These are phyloP conservation scores for Proteles cristata DNA, from an alignment of 2,113 vertebrate species.

Conservation along the genomic window DNA sequence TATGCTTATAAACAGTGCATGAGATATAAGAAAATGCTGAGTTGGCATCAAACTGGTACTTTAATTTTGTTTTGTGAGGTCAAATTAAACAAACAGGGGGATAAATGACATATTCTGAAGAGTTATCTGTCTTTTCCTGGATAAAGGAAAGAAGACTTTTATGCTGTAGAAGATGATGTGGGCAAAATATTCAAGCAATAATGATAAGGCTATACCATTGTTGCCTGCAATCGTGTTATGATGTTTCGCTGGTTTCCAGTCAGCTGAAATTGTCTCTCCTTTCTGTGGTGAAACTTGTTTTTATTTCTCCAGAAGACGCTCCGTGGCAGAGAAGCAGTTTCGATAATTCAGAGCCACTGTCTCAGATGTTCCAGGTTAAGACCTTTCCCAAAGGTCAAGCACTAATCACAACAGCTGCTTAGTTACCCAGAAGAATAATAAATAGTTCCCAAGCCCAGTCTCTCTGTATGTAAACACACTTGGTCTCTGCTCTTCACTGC, in stretches of 20 bases:
- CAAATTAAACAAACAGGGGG: background rate
- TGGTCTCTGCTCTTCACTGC: background rate
- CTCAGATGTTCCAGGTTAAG: slow-evolving; percentile 33
- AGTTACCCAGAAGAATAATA: slow-evolving; percentile 44
- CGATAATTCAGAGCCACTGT: slow-evolving; percentile 53
- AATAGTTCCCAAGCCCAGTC: background rate
- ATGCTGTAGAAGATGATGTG: too few species aligned
- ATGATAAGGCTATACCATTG: background rate
- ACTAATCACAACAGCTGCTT: slow-evolving; percentile 53
- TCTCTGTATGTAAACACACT: background rate
- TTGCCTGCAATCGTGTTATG: background rate
- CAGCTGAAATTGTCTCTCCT: background rate
- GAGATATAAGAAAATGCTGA: background rate
- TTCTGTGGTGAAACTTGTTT: background rate
- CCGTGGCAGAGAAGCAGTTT: background rate
- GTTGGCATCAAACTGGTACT: background rate
- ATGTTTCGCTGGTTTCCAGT: background rate
- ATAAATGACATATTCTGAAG: background rate
- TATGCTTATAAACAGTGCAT: background rate
- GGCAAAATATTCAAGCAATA: background rate
- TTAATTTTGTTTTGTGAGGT: background rate
- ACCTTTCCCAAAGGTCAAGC: slow-evolving; percentile 61
- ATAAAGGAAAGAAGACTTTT: background rate
- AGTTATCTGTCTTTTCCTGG: background rate
- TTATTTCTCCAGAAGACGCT: background rate